Conservation (phyloP, 2,888 invertebrate species). For the Lathronympha strigana region DNA sequence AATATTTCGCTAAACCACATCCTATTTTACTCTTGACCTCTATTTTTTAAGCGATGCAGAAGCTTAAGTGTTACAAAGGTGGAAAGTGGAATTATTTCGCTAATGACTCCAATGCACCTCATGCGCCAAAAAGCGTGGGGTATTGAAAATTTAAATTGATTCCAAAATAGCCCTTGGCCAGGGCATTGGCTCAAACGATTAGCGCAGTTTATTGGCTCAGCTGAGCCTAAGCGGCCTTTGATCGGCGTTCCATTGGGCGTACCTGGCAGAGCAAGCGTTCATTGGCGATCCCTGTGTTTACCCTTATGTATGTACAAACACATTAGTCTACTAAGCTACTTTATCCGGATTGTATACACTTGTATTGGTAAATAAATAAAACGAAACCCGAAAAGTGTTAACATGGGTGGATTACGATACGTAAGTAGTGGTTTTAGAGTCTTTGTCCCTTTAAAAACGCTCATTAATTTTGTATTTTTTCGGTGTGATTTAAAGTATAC, state of each 20-base stretch:
- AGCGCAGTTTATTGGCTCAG: constrained; percentile 52
- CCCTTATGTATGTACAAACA: constrained; percentile 17
- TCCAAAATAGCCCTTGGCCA: constrained; percentile 14
- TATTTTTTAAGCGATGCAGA: neutral
- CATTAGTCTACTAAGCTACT: constrained; percentile 21
- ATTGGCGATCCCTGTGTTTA: constrained; percentile 37
- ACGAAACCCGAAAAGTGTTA: constrained; percentile 2
- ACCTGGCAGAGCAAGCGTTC: constrained; percentile 46
- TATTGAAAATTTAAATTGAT: constrained; percentile 9
- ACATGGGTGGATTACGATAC: neutral
- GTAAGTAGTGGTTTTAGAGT: too few species aligned
- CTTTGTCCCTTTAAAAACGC: too few species aligned
- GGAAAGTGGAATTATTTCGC: too few species aligned
- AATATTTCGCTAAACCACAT: neutral
- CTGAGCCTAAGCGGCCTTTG: constrained; percentile 52
- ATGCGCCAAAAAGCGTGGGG: constrained; percentile 1
- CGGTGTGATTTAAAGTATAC: too few species aligned
- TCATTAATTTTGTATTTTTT: too few species aligned
- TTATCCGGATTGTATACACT: constrained; percentile 4
- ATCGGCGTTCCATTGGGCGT: constrained; percentile 56
- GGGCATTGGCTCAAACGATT: constrained; percentile 46
- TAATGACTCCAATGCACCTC: too few species aligned
- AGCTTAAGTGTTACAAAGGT: neutral
- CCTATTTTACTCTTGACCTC: neutral
- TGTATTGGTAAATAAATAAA: constrained; percentile 6